These are phyloP conservation scores for Microctenopoma steveboyesi DNA, from an alignment of 2,797 vertebrate species.

Conservation along the genomic window DNA sequence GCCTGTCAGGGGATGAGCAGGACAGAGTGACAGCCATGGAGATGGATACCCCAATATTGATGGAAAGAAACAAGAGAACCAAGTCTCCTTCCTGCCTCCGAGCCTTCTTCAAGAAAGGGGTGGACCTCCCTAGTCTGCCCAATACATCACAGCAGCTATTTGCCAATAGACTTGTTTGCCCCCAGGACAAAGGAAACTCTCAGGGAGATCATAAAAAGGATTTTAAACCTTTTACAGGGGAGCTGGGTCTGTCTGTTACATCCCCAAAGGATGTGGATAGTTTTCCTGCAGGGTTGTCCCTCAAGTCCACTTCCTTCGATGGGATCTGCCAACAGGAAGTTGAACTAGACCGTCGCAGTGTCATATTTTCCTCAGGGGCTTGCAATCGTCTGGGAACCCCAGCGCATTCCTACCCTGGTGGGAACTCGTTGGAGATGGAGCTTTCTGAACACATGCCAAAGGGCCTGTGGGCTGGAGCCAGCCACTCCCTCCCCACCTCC, in stretches of 20 bases:
- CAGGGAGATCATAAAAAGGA: constrained; percentile 99
- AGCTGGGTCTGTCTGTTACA: constrained; percentile 86
- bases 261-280: constrained; percentile 90
- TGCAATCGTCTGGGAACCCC: constrained; percentile 91
- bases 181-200: constrained; percentile 95
- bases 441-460: constrained; percentile 93
- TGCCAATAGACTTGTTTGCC: constrained; percentile 88
- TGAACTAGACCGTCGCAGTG: constrained; percentile 95
- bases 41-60: constrained; percentile 85
- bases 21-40: constrained; percentile 90
- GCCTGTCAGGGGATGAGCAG: constrained; percentile 92
- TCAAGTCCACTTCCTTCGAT: constrained; percentile 91
- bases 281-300: constrained; percentile 89
- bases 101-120: constrained; percentile 90
- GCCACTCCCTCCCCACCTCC: constrained; percentile 94
- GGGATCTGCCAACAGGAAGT: constrained; percentile 94
- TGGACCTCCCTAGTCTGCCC: constrained; percentile 86
- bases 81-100: constrained; percentile 91
- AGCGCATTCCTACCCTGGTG: constrained; percentile 92
- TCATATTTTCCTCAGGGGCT: constrained; percentile 95
- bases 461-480: constrained; percentile 91
- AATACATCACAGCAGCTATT: constrained; percentile 92
- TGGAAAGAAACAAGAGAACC: constrained; percentile 83
- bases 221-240: constrained; percentile 90
- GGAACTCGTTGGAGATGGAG: constrained; percentile 95